Conservation (phyloP, 2,888 invertebrate species). For the Nemotelus nigrinus region DNA sequence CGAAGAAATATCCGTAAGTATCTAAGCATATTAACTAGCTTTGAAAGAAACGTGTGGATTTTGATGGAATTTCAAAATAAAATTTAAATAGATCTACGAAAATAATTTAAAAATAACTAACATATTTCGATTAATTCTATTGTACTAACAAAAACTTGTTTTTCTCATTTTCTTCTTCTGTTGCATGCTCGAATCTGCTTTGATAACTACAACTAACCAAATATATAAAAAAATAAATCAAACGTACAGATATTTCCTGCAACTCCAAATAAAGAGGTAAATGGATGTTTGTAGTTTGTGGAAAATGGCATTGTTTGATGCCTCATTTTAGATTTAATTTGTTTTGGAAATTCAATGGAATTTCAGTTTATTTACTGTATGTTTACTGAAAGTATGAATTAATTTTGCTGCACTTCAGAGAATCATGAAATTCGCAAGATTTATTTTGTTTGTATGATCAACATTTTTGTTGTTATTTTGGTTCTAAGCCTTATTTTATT, state of each 20-base stretch:
- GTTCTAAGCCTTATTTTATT: too few relatives aligned
- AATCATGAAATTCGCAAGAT: too few relatives aligned
- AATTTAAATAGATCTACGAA: conserved; percentile 3
- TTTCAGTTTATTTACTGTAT: too few relatives aligned
- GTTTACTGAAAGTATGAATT: too few relatives aligned
- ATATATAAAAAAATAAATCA: conserved; percentile 21
- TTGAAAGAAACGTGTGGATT: background rate
- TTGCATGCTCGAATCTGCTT: conserved; percentile 39
- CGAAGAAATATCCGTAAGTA: conserved; percentile 78
- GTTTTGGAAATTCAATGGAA: too few relatives aligned
- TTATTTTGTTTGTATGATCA: too few relatives aligned
- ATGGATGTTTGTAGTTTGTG: conserved; percentile 53
- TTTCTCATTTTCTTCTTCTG: background rate
- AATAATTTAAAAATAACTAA: background rate
- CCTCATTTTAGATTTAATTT: too few relatives aligned
- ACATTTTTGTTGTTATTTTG: too few relatives aligned
- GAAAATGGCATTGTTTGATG: too few relatives aligned
- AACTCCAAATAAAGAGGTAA: conserved; percentile 65
- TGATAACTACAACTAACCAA: background rate
- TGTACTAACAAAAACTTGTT: conserved; percentile 10
- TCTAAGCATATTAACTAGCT: background rate
- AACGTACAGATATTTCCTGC: conserved; percentile 63
- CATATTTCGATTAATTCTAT: conserved; percentile 3
- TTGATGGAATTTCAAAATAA: background rate
- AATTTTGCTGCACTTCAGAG: too few relatives aligned